Evolutionary conservation across 1,140 invertebrate genomes (phyloP).

Genomic region (Melitaea cinxia): DNA sequence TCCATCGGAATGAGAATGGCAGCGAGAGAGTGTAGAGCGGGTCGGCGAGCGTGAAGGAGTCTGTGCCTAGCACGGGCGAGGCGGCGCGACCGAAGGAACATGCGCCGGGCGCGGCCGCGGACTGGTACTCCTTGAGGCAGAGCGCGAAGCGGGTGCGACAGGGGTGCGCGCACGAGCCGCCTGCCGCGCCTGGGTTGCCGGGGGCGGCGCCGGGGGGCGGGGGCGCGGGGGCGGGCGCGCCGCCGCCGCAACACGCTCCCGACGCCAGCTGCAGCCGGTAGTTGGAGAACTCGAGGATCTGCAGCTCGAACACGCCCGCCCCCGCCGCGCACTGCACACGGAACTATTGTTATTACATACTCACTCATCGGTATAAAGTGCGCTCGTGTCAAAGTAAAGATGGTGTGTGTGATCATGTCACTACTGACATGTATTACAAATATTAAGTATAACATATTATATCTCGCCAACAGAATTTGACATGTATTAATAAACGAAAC

Average conservation of each 20-base stretch:
- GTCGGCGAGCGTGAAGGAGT: slow-evolving; percentile 92
- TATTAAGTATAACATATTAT: no score
- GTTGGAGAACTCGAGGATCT: slow-evolving; percentile 94
- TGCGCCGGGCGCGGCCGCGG: slow-evolving; percentile 89
- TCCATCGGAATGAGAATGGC: slow-evolving; percentile 95
- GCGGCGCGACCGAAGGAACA: slow-evolving; percentile 95
- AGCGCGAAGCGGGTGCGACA: slow-evolving; percentile 93
- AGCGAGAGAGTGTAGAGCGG: slow-evolving; percentile 89
- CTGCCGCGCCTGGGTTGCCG: slow-evolving; percentile 78
- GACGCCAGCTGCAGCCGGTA: slow-evolving; percentile 89
- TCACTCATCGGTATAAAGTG: no score
- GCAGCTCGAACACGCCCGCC: slow-evolving; percentile 95
- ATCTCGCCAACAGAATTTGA: no score
- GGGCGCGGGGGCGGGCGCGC: slow-evolving; percentile 65
- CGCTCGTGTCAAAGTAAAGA: no score
- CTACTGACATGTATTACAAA: no score
- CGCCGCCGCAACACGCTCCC: slow-evolving; percentile 91
- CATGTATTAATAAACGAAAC: no score
- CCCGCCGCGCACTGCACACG: slow-evolving; percentile 84
- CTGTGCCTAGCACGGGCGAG: slow-evolving; percentile 91
- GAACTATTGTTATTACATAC: no score
- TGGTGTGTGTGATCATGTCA: no score
- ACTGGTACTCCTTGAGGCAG: slow-evolving; percentile 96
- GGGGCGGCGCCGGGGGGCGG: slow-evolving; percentile 85
- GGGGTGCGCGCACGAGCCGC: slow-evolving; percentile 79